A percentile compares a stretch with the other conserved stretches of the same genome.
Conservation (phyloP, 2,113 vertebrate genomes). For the Notothenia coriiceps region DNA sequence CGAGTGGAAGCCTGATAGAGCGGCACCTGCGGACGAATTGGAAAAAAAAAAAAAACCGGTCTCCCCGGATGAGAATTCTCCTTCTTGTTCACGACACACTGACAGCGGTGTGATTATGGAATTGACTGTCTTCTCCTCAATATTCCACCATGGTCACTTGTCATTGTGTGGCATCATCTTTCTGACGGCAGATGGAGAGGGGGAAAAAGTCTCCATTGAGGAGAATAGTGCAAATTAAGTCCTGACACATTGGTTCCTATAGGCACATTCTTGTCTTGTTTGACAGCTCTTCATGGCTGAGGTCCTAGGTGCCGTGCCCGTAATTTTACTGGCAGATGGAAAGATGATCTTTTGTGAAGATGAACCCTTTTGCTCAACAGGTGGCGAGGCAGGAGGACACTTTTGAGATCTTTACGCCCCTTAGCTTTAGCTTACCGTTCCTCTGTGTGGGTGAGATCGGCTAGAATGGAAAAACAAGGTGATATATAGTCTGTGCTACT, state of each 20-base stretch:
- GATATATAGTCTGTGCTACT: not conserved
- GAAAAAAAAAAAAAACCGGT: slow-evolving; percentile 25
- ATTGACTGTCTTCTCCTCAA: slow-evolving; percentile 25
- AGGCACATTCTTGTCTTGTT: slow-evolving; percentile 21
- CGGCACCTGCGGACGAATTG: slow-evolving; percentile 53
- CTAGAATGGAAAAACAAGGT: not conserved
- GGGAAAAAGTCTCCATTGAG: slow-evolving; percentile 23
- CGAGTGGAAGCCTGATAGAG: slow-evolving; percentile 21
- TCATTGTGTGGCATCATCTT: slow-evolving; percentile 37
- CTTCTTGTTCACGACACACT: slow-evolving; percentile 30
- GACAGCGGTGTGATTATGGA: slow-evolving; percentile 44
- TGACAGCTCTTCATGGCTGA: slow-evolving; percentile 44
- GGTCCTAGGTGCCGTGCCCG: slow-evolving; percentile 25
- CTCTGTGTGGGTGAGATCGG: not conserved
- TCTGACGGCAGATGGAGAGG: slow-evolving; percentile 14
- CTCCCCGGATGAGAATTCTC: slow-evolving; percentile 39
- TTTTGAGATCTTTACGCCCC: not conserved
- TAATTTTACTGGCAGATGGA: slow-evolving; percentile 46
- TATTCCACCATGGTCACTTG: slow-evolving; percentile 49
- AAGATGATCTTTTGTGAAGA: slow-evolving; percentile 6
- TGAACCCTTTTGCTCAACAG: slow-evolving; percentile 54
- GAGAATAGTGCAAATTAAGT: slow-evolving; percentile 46
- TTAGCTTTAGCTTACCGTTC: not conserved
- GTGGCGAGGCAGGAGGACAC: slow-evolving; percentile 25
- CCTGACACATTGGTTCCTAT: slow-evolving; percentile 39